A percentile compares a stretch with the other conserved stretches of the same genome.
Conservation (phyloP, 2,113 vertebrate species). For the Copsychus sechellarum region DNA sequence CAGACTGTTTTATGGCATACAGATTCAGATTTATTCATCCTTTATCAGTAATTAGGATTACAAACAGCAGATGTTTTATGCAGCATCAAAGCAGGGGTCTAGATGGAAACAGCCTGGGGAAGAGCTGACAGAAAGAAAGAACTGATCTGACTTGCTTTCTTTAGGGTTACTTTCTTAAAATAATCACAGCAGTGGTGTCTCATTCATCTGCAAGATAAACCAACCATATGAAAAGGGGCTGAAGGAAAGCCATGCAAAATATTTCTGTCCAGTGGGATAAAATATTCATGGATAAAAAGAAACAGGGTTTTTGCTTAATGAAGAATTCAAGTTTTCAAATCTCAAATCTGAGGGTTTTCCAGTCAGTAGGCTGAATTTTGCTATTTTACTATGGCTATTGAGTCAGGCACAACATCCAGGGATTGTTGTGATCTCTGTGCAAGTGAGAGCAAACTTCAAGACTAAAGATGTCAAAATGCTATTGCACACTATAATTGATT, state of each 20-base stretch:
- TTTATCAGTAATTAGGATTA: neutral
- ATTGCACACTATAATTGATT: neutral
- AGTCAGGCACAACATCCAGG: neutral
- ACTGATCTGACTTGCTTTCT: neutral
- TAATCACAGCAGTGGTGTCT: neutral
- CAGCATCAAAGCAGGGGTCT: neutral
- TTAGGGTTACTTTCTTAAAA: neutral
- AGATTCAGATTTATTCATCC: neutral
- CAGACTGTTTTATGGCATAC: neutral
- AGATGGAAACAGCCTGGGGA: neutral
- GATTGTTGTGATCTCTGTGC: neutral
- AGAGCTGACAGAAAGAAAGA: neutral
- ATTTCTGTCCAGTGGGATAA: neutral
- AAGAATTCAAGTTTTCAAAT: slow-evolving; percentile 6
- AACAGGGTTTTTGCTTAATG: neutral
- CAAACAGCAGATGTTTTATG: neutral
- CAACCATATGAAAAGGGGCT: neutral
- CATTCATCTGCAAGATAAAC: neutral
- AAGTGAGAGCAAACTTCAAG: slow-evolving; percentile 1
- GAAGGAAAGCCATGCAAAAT: neutral
- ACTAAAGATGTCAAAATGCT: neutral
- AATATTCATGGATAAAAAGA: slow-evolving; percentile 9
- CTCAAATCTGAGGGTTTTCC: neutral
- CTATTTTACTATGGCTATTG: neutral
- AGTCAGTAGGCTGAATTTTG: neutral